phyloP scores from a whole-genome alignment of 2,113 vertebrate species.

The Delphinapterus leucas region DNA sequence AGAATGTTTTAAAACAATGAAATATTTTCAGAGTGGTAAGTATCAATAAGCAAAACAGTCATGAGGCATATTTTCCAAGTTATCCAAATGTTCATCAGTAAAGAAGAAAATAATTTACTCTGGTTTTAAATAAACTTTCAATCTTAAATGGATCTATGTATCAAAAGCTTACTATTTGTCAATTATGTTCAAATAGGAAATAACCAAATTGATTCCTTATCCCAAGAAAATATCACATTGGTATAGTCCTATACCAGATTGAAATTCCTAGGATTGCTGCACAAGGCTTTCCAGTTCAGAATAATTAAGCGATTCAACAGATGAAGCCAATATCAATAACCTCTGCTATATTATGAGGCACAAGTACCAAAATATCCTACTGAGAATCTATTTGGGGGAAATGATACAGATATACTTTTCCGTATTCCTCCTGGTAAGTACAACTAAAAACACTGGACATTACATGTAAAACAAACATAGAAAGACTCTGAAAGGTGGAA shows the following conservation, averaged over 20 bases:
- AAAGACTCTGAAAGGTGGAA: neutral
- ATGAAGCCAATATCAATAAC: neutral
- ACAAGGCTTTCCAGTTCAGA: constrained; percentile 2
- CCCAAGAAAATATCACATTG: neutral
- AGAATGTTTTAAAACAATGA: constrained; percentile 44
- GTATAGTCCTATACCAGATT: neutral
- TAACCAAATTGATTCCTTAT: neutral
- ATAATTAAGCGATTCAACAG: constrained; percentile 19
- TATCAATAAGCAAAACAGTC: constrained; percentile 30
- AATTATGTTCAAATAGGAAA: constrained; percentile 45
- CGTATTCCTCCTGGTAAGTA: neutral
- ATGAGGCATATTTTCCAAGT: constrained; percentile 24
- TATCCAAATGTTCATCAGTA: constrained; percentile 42
- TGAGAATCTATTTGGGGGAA: neutral
- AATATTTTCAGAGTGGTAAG: constrained; percentile 50
- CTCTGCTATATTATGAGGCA: constrained; percentile 10
- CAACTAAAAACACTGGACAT: neutral
- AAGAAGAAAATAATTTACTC: constrained; percentile 45
- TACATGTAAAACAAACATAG: neutral
- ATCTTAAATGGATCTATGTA: constrained; percentile 9
- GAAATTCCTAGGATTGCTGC: neutral
- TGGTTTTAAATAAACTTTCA: constrained; percentile 53
- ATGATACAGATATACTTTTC: neutral
- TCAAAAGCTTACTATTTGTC: constrained; percentile 33
- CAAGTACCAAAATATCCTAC: neutral